These are phyloP conservation scores for Porites divaricata DNA, from an alignment of 92 coral and sea anemone genomes.

Conservation along the genomic window DNA sequence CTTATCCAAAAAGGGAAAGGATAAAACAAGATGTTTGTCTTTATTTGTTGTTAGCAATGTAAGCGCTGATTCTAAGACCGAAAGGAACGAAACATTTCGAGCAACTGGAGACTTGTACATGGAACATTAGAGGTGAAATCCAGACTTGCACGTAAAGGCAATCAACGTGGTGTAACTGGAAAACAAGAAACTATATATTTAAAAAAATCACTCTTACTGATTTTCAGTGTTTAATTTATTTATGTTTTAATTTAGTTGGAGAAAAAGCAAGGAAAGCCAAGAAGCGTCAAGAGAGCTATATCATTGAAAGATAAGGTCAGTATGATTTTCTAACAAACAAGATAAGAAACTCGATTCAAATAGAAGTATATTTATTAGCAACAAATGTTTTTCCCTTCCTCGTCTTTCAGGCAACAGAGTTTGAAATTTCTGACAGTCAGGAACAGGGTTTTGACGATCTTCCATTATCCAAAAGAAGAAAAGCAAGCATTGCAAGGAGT, in stretches of 20 bases:
- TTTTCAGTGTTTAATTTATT: neutral
- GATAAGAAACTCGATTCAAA: neutral
- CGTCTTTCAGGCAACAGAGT: constrained; percentile 68
- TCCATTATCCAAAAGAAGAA: constrained; percentile 70
- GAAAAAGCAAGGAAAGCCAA: constrained; percentile 29
- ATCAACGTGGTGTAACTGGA: too few relatives aligned
- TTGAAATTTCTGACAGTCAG: constrained; percentile 86
- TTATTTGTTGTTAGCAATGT: too few relatives aligned
- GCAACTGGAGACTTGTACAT: too few relatives aligned
- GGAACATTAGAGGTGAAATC: too few relatives aligned
- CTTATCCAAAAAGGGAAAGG: too few relatives aligned
- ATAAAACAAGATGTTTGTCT: too few relatives aligned
- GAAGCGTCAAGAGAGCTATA: constrained; percentile 69
- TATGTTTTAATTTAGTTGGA: constrained; percentile 6
- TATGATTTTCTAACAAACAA: neutral
- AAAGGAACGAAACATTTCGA: too few relatives aligned
- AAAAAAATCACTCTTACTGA: too few relatives aligned
- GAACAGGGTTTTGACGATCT: constrained; percentile 61
- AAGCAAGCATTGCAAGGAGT: constrained; percentile 79
- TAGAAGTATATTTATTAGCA: neutral
- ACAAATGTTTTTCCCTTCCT: neutral
- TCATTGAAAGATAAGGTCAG: constrained; percentile 73
- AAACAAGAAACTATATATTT: too few relatives aligned
- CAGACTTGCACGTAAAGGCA: too few relatives aligned
- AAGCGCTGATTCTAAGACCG: too few relatives aligned